Percentiles rank a stretch among this genome's conserved stretches.
Evolutionary conservation across 2,888 invertebrate genomes (phyloP).

Genomic region (Leistus spinibarbis): DNA sequence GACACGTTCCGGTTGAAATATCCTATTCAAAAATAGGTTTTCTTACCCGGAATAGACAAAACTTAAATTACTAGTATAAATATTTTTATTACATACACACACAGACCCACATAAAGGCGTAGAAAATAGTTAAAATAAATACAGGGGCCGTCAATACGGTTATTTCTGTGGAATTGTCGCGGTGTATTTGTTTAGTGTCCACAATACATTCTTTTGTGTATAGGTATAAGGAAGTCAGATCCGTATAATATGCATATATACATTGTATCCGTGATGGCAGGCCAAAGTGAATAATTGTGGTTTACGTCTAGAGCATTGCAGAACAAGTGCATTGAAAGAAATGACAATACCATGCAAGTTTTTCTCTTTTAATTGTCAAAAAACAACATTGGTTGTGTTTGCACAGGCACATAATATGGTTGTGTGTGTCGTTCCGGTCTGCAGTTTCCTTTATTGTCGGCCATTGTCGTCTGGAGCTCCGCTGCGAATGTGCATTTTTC

Average conservation of each 20-base stretch:
- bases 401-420: neutral
- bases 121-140: too few relatives aligned
- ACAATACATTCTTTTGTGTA: too few relatives aligned
- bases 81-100: too few relatives aligned
- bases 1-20: too few relatives aligned
- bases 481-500: conserved; percentile 48
- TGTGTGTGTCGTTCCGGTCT: conserved; percentile 46
- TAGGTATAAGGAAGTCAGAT: too few relatives aligned
- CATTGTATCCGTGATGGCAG: neutral
- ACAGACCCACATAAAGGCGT: too few relatives aligned
- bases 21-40: too few relatives aligned
- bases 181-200: too few relatives aligned
- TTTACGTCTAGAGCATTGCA: neutral
- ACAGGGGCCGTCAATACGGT: too few relatives aligned
- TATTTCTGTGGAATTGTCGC: too few relatives aligned
- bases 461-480: conserved; percentile 51
- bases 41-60: too few relatives aligned
- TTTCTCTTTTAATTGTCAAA: conserved; percentile 34
- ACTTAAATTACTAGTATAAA: too few relatives aligned
- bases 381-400: conserved; percentile 14
- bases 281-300: conserved; percentile 19
- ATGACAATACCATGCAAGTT: conserved; percentile 1
- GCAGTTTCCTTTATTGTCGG: conserved; percentile 51
- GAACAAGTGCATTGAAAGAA: neutral
- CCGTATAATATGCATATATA: neutral